phyloP scores from a whole-genome alignment of 2,888 invertebrate species.

The Drosophila differens region DNA sequence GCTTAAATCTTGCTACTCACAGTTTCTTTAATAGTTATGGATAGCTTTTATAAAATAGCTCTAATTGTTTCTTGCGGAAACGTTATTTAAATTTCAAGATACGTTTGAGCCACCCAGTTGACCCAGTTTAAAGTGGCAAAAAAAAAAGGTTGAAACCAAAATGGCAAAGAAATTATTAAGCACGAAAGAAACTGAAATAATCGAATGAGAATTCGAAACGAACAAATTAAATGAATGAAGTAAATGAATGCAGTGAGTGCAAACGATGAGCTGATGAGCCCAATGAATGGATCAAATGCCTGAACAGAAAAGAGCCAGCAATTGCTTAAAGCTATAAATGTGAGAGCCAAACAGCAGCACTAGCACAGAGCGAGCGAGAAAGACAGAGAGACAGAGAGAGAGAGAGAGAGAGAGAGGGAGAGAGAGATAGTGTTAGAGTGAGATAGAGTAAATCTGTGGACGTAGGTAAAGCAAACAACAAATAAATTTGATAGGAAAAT shows the following conservation, averaged over 20 bases:
- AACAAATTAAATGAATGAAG: neutral
- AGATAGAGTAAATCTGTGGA: neutral
- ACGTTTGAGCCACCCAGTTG: neutral
- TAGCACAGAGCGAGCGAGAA: neutral
- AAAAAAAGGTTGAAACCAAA: neutral
- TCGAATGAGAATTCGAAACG: neutral
- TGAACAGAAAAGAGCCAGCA: neutral
- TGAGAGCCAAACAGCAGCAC: neutral
- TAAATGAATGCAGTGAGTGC: constrained; percentile 4
- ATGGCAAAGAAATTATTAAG: neutral
- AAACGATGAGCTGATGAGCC: neutral
- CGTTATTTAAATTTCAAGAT: neutral
- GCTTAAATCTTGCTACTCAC: neutral
- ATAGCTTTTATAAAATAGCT: neutral
- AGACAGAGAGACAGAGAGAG: too few species aligned
- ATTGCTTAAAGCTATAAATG: neutral
- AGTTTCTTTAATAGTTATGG: neutral
- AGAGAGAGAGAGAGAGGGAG: neutral
- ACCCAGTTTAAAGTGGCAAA: neutral
- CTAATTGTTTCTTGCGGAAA: too few species aligned
- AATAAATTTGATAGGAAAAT: constrained; percentile 67
- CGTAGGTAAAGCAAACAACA: constrained; percentile 46
- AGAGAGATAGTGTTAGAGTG: neutral
- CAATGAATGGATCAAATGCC: constrained; percentile 5
- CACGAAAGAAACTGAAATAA: neutral